Evolutionary conservation across 2,888 invertebrate species (phyloP), one percentile per base, ranked within the genome.

Genomic region (Trichacis sp.): DNA sequence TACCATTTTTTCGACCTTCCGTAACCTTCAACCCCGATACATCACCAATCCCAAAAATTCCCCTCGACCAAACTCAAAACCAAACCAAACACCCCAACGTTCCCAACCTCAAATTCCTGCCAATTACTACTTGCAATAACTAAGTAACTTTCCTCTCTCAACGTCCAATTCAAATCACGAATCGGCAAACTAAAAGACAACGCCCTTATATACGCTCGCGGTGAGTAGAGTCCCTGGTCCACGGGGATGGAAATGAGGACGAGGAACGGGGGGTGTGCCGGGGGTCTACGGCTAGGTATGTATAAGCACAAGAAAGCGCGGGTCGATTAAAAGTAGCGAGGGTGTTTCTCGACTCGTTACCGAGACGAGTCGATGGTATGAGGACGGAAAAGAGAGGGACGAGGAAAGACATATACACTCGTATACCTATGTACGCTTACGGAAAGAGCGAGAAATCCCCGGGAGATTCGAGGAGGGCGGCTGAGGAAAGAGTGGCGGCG

Each of bases 291-390:
- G 75, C 76, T 80, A 78, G 80, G 81, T 80, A 82, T 82, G 82
- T 83, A 83, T 81, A 80, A 83, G 82, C 81, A 81, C 80, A 83
- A 83, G 84, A 84, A 83, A 84, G 83, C 84, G 79, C 80, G 84
- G 84, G 84, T 84, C 84, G 84, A 84, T 84, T 84, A 84, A 84
- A 84, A 84, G 84, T 84, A 84, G 84, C 84, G 83, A 84, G 83
- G 83, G 84, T 84, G 83, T 84, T 84, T 84, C 84, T 84, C 83
- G 83, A 83, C 84, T 84, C 82, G 84, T 84, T 84, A 84, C 81
- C 78, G 75, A 75, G 79, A 77, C 77, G 73, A 72, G 73, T 73
- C 74, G 73, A 64, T 66, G 58, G 68, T 55, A 40, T 60, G 63
- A 42, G 64, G 60, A 15, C 5, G 1, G 15, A 40, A 12, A 24